Evolutionary conservation across 2,888 invertebrate species (phyloP), one percentile per base, ranked within the genome.

Genomic region (Caradrina clavipalpis): DNA sequence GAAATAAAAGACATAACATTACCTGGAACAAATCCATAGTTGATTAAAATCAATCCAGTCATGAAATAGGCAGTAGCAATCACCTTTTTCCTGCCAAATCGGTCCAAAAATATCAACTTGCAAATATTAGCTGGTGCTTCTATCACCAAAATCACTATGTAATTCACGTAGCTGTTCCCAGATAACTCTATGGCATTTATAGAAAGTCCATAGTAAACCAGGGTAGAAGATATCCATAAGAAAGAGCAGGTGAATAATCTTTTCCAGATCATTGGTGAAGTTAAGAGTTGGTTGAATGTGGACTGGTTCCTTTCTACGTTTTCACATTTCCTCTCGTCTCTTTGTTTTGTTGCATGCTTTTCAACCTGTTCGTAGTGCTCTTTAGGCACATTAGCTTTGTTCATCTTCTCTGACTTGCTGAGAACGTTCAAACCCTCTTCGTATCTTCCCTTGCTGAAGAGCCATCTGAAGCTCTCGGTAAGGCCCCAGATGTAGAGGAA

Each of bases 171-270:
- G 83, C 97, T 97, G 84, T 98, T 97, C 1, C 98, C 98, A 21
- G 97, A 97, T 31, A 98, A 90, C 6, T 97, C 96, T 57, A 98
- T 98, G 0, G 98, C 97, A 87, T 98, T 98, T 53, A 98, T 96
- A 0, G 98, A 98, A 42, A 98, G 92, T 0, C 98, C 98, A 79
- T 98, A 98, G 89, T 98, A 98, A 10, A 98, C 97, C 69, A 98
- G 96, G 5, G 98, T 97, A 69, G 97, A 98, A 0, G 98, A 97
- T 15, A 97, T 97, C 98, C 98, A 98, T 78, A 98, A 97, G 78
- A 98, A 97, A 1, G 97, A 97, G 73, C 98, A 98, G 39, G 97
- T 97, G 56, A 97, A 88, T 26, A 97, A 89, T 73, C 97, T 93
- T 47, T 97, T 92, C 87, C 97, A 94, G 50, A 97, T 96, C 87